phyloP scores from a whole-genome alignment of 2,113 vertebrate genomes.

The Dicrurus megarhynchus region DNA sequence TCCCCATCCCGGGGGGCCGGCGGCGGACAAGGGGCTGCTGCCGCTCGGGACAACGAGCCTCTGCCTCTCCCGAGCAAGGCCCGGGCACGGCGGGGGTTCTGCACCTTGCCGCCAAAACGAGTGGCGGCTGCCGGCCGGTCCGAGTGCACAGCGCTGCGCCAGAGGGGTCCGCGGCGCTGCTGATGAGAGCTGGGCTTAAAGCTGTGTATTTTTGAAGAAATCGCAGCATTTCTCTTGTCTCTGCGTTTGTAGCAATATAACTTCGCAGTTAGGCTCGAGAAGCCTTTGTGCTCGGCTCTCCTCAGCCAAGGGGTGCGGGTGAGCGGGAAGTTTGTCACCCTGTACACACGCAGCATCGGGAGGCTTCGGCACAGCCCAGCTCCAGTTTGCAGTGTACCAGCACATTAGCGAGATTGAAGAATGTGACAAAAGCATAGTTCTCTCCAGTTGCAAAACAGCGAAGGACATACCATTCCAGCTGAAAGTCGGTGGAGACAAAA shows the following conservation, averaged over 20 bases:
- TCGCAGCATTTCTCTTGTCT: background rate
- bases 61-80: accelerated
- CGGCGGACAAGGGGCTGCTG: accelerated
- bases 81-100: accelerated
- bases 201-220: accelerated
- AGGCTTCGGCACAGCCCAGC: background rate
- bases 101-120: background rate
- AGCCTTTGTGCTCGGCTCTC: background rate
- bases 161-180: background rate
- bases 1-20: background rate
- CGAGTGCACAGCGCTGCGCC: background rate
- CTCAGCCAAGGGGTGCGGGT: background rate
- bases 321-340: background rate
- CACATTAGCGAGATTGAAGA: background rate
- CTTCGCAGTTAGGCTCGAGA: accelerated
- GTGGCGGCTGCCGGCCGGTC: background rate
- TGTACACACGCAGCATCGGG: accelerated
- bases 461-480: background rate
- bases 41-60: too few relatives aligned
- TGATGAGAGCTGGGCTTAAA: background rate
- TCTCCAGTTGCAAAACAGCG: background rate
- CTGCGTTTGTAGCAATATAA: accelerated
- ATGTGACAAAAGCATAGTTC: background rate
- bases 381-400: background rate
- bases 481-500: background rate